These are phyloP conservation scores for Chaetorhynchus papuensis DNA, from an alignment of 2,113 vertebrate genomes.

Conservation along the genomic window DNA sequence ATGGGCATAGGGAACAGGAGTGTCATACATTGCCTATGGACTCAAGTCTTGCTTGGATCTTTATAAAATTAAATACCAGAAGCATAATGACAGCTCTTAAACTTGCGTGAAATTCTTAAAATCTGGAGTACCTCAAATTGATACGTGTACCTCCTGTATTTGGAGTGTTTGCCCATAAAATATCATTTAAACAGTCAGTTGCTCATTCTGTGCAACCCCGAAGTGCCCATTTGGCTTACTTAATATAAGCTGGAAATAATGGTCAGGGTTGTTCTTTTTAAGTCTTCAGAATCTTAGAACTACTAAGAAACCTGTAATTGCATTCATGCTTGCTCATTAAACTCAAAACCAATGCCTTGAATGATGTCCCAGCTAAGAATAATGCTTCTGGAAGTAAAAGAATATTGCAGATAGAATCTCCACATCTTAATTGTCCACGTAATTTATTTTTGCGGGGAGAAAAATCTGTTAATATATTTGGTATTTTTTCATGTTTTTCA, in stretches of 20 bases:
- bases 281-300: not conserved
- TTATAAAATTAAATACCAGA: not conserved
- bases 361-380: not conserved
- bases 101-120: not conserved
- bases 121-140: not conserved
- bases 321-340: not conserved
- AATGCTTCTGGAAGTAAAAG: not conserved
- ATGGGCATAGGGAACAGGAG: not conserved
- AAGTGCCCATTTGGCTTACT: not conserved
- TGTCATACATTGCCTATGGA: not conserved
- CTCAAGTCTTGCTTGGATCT: not conserved
- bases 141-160: not conserved
- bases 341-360: not conserved
- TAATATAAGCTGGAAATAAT: not conserved
- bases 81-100: not conserved
- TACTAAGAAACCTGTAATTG: not conserved
- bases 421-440: not conserved
- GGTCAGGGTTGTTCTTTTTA: not conserved
- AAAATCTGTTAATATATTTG: not conserved
- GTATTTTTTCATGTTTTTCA: not conserved
- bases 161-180: not conserved
- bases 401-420: not conserved
- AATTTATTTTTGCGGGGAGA: not conserved
- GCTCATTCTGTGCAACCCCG: not conserved
- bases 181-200: not conserved